Base-by-base conservation (phyloP, 2,888 invertebrate genomes). In the Argyresthia albistria region DNA sequence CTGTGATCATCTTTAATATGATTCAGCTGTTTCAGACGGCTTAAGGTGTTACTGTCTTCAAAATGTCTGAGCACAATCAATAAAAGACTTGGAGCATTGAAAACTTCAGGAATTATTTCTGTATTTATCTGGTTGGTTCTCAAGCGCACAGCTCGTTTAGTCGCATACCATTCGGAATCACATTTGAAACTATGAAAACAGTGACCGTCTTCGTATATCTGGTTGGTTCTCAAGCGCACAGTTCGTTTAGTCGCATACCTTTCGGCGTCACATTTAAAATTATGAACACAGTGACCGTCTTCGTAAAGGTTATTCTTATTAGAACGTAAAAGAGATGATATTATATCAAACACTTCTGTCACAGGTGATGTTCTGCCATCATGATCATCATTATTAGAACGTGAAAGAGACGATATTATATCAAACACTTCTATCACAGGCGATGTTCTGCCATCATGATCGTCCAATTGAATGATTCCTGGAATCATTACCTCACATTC, bases 351-450 rank as follows among this genome's bases (percentile, higher is more conserved):
- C 35, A 64, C 61, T 54, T 69, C 67, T 59, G 77, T 73, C 2
- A 77, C 75, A 10, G 79, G 78, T 11, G 78, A 78, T 56, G 56
- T 69, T 54, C 59, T 64, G 42, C 57, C 59, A 45, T 48, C 25
- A 14, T 59, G 53, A 8, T 46, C 46, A 11, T 6, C 39, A n/a
- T n/a, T n/a, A n/a, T n/a, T n/a, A n/a, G n/a, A n/a, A n/a, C n/a
- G n/a, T n/a, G n/a, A n/a, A n/a, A n/a, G n/a, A n/a, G n/a, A n/a
- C n/a, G n/a, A n/a, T 51, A 78, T 65, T 4, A 60, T 55, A 36
- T 76, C 73, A 57, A 62, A 71, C 35, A 64, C 61, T 54, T 69
- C 67, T 59, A 77, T 73, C 2, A 77, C 75, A 10, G 79, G 78
- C 11, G 78, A 78, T 56, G 56, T 69, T 54, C 59, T 64, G 42